Evolutionary conservation across 2,797 vertebrate genomes (phyloP).

Genomic region (Mallotus villosus): DNA sequence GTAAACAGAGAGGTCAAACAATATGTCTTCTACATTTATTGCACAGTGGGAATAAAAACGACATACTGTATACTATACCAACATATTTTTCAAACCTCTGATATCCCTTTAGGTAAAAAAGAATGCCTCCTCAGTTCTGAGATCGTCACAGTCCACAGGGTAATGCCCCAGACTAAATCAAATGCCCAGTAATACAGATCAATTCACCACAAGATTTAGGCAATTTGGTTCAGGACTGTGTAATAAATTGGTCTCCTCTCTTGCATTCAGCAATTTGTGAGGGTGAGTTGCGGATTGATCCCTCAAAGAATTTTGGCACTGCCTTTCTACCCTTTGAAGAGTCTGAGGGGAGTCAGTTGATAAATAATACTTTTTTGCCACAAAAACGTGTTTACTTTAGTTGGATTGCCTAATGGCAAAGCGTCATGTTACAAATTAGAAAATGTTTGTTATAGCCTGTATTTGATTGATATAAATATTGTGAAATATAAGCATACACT

Average conservation of each 20-base stretch:
- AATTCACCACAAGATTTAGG: conserved; percentile 32
- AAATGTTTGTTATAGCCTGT: too few species aligned
- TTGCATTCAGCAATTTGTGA: conserved; percentile 14
- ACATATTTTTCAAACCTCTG: neutral
- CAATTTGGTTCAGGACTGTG: conserved; percentile 32
- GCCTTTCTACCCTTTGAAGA: neutral
- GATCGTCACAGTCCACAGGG: conserved; percentile 28
- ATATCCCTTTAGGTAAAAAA: neutral
- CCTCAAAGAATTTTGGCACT: neutral
- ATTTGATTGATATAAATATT: too few species aligned
- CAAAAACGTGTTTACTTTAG: neutral
- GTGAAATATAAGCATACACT: too few species aligned
- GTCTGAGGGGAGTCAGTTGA: neutral
- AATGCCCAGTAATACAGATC: conserved; percentile 30
- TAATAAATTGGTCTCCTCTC: conserved; percentile 32
- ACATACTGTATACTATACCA: neutral
- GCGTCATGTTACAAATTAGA: too few species aligned
- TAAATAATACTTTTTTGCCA: neutral
- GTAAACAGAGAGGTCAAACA: too few species aligned
- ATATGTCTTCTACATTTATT: too few species aligned
- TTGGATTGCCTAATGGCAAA: too few species aligned
- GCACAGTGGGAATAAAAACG: neutral
- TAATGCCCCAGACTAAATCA: conserved; percentile 24
- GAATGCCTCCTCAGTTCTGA: conserved; percentile 33
- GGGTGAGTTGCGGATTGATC: conserved; percentile 1